phyloP scores from a whole-genome alignment of 2,888 invertebrate species.

The Willowsia nigromaculata region DNA sequence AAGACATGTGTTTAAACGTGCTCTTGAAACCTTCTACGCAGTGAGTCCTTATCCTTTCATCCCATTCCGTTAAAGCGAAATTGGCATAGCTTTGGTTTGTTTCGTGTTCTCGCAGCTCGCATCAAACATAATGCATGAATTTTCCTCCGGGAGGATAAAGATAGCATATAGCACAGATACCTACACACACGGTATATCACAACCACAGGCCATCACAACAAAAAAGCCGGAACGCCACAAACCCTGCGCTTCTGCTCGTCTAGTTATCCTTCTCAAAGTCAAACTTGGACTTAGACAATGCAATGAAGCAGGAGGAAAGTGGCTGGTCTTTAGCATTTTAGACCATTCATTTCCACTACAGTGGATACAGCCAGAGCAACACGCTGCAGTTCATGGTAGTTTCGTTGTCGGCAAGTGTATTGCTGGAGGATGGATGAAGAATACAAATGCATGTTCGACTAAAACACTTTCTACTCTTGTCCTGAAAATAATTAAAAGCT shows the following conservation, averaged over 20 bases:
- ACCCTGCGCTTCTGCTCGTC: constrained; percentile 27
- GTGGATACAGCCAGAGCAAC: neutral
- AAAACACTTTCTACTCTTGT: neutral
- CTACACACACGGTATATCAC: neutral
- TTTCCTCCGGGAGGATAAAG: constrained; percentile 9
- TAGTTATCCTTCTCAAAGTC: constrained; percentile 34
- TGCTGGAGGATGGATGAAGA: neutral
- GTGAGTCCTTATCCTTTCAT: neutral
- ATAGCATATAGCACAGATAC: neutral
- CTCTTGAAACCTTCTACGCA: neutral
- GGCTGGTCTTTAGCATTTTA: neutral
- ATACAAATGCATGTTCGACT: neutral
- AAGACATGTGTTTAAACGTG: constrained; percentile 8
- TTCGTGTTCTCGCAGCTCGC: too few species aligned
- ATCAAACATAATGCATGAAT: neutral
- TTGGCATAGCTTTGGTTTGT: neutral
- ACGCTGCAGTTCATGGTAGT: neutral
- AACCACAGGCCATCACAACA: constrained; percentile 62
- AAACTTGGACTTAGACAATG: constrained; percentile 3
- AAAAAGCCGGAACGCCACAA: constrained; percentile 58
- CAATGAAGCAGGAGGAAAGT: constrained; percentile 39
- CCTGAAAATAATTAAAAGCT: constrained; percentile 25
- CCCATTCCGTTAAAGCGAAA: neutral
- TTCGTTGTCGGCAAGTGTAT: neutral
- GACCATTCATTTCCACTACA: neutral